Base-by-base conservation (phyloP, 1,140 invertebrate species). In the Planococcus citri region DNA sequence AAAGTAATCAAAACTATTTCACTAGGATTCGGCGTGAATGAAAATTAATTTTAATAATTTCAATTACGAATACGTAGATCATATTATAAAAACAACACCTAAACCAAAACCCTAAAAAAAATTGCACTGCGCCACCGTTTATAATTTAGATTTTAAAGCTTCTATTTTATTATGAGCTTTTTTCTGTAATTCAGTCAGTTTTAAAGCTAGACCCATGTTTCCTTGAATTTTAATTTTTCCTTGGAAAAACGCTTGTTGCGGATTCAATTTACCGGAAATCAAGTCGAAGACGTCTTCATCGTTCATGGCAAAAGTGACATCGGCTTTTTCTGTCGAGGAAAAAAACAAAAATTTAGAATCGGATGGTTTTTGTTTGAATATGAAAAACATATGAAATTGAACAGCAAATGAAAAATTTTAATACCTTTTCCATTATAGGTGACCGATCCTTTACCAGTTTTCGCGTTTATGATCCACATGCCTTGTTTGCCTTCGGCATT, bases 221-320 rank as follows among this genome's bases (percentile, higher is more conserved):
- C 95, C 96, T 78, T 94, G 88, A 68, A 96, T 88, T 80, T 95
- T 95, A 20, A 98, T 85, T 78, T 97, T 97, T 21, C 94, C 95
- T 81, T 97, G 93, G 84, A 98, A 97, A 79, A 98, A 98, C 8
- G 95, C 95, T 80, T 96, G 94, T 77, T 97, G 94, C 1, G 94
- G 91, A 77, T 95, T 93, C 37, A 97, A 79, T 79, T 94, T 92
- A 20, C 94, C 94, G 1, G 87, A 85, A 74, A 97, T 88, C 71
- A 97, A 83, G 73, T 94, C 90, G 0, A 87, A 80, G 0, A 97
- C 84, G 78, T 97, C 93, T 3, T 85, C 84, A 76, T 96, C 94
- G 74, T 84, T 88, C 72, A 96, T 88, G 1, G 86, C 90, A 72
- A 96, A 92, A 1, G 87, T 94, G 14, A 95, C 93, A 75, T 96